Percentiles rank a stretch among this genome's conserved stretches.
These are phyloP conservation scores for Rhopalosiphum nymphaeae DNA, from an alignment of 2,888 invertebrate genomes.

Conservation along the genomic window DNA sequence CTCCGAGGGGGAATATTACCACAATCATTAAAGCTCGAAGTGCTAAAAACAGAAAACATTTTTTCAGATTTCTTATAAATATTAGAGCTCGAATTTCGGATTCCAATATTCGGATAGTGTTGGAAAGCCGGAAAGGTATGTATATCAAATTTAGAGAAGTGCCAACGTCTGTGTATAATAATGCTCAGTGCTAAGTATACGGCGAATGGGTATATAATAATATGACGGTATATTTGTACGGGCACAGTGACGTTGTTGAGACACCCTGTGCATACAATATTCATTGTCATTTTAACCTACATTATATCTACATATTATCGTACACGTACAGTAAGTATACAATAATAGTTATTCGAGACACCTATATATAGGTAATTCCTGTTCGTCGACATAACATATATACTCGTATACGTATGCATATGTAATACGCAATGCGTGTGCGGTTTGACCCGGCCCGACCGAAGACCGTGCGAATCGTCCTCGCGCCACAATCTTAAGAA, in stretches of 20 bases:
- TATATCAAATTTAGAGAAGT: background rate
- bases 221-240: background rate
- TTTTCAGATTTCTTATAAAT: background rate
- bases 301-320: background rate
- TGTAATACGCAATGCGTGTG: background rate
- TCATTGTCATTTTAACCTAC: background rate
- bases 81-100: background rate
- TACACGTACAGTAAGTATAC: background rate
- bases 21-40: background rate
- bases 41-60: background rate
- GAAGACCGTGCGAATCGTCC: slow-evolving; percentile 41
- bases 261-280: background rate
- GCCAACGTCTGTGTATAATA: background rate
- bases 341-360: background rate
- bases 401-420: background rate
- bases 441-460: slow-evolving; percentile 43
- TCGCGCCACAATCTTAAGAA: background rate
- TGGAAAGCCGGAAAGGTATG: background rate
- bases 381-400: background rate
- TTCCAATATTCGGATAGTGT: background rate
- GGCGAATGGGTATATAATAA: background rate
- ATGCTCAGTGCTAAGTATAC: background rate
- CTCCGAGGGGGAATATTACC: too few relatives aligned
- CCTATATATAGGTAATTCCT: background rate
- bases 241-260: background rate